These are phyloP conservation scores for Drosophila neocordata DNA, from an alignment of 1,140 invertebrate species.

Conservation along the genomic window DNA sequence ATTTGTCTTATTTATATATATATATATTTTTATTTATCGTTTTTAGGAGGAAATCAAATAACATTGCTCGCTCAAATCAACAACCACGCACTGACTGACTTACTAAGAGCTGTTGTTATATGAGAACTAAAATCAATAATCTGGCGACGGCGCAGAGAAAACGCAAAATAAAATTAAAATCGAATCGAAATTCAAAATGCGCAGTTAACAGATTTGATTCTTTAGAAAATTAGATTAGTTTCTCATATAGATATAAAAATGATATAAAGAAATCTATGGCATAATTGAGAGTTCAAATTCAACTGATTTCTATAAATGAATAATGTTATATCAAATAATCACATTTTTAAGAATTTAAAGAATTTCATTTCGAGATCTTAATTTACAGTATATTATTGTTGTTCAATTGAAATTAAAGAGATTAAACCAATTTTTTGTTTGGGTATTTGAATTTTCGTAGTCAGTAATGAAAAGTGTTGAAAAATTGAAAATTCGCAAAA, in stretches of 20 bases:
- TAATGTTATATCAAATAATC: background rate
- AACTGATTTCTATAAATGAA: background rate
- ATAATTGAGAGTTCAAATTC: background rate
- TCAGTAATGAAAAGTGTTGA: background rate
- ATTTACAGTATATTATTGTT: background rate
- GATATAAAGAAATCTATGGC: background rate
- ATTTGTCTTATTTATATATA: conserved; percentile 46
- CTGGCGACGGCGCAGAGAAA: conserved; percentile 60
- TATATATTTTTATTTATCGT: conserved; percentile 53
- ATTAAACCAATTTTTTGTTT: background rate
- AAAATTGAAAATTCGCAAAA: conserved; percentile 7
- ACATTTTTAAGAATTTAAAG: background rate
- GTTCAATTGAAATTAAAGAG: background rate
- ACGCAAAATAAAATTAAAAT: conserved; percentile 24
- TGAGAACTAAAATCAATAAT: conserved; percentile 65
- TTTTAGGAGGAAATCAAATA: conserved; percentile 49
- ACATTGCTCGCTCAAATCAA: conserved; percentile 65
- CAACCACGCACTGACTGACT: conserved; percentile 61
- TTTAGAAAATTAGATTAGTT: background rate
- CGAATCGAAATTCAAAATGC: conserved; percentile 65
- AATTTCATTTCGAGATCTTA: background rate
- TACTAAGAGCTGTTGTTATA: conserved; percentile 24
- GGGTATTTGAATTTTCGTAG: background rate
- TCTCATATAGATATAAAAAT: background rate
- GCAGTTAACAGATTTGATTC: conserved; percentile 35